Evolutionary conservation across 1,140 invertebrate species (phyloP), one percentile per base, ranked within the genome.

Genomic region (Marisa cornuarietis): DNA sequence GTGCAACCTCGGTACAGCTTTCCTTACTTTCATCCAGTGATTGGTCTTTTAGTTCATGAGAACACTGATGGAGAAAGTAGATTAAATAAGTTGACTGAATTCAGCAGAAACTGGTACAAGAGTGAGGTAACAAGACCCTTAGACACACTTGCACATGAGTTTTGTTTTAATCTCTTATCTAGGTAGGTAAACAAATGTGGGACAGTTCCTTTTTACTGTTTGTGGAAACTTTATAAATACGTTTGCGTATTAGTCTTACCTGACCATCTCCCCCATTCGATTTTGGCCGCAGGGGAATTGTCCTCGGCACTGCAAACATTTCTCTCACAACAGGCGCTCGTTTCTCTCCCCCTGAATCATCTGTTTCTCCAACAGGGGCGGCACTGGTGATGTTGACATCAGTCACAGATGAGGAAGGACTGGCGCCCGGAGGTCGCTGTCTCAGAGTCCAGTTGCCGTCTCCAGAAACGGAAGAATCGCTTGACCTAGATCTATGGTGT

Each of bases 271-370:
- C 76, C 20, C 58, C 24, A 14, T 63, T 81, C 16, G 86, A 82
- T 63, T 85, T 83, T 24, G 85, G 86, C 79, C 85, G 71, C 6
- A 88, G 84, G 11, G 82, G 81, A 42, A 42, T 42, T 66, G 86
- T 80, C 54, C 85, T 79, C 52, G 85, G 79, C 22, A 85, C 72
- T 18, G 82, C 82, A 9, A 88, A 75, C 8, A 78, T 80, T 79
- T 84, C 86, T 79, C 81, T 72, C 16, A 87, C 79, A 10, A 81
- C 81, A 75, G 84, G 85, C 58, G 71, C 61, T 16, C 61, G 31
- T 63, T 81, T 78, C 58, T 77, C 76, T 49, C 65, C 73, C 54
- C 66, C 24, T 51, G 24, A 51, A 16, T 79, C 78, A 61, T 68
- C 49, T n/a, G n/a, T 63, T 5, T 31, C 69, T 26, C 66, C 81